phyloP scores from a whole-genome alignment of 1,140 invertebrate genomes.

The Sycophaga agraensis region DNA sequence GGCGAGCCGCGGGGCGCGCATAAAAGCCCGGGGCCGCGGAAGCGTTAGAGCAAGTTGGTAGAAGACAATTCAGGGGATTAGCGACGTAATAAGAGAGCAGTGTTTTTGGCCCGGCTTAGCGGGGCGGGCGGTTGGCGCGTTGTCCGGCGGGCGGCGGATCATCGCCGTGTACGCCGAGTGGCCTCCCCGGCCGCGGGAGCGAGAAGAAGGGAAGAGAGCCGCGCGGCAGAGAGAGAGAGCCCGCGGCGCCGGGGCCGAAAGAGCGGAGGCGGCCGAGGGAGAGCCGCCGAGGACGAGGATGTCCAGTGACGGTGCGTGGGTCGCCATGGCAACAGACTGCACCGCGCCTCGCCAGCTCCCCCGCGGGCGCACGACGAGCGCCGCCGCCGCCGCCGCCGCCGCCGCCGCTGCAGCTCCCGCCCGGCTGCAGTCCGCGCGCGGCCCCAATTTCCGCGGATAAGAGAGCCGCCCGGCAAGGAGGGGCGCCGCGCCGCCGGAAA shows the following conservation, averaged over 20 bases:
- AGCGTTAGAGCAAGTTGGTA: conserved; percentile 25
- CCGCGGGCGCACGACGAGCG: background rate
- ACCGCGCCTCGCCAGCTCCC: conserved; percentile 44
- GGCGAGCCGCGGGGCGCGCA: conserved; percentile 12
- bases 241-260: background rate
- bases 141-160: conserved; percentile 25
- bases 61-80: conserved; percentile 55
- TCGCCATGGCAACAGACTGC: conserved; percentile 58
- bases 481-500: background rate
- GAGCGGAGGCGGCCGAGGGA: conserved; percentile 25
- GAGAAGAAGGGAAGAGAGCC: conserved; percentile 1
- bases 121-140: background rate
- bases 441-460: conserved; percentile 27
- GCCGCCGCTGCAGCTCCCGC: conserved; percentile 6
- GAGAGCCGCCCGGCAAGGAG: background rate
- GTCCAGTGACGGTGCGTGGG: conserved; percentile 54
- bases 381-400: background rate
- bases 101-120: conserved; percentile 54
- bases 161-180: conserved; percentile 15
- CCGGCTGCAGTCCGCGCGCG: background rate
- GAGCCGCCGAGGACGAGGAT: conserved; percentile 43
- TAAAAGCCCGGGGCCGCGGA: conserved; percentile 29
- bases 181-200: background rate
- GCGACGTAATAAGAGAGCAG: conserved; percentile 56
- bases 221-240: background rate